Evolutionary conservation across 2,888 invertebrate genomes (phyloP), one percentile per base, ranked within the genome.

Genomic region (Mactromeris polynyma): DNA sequence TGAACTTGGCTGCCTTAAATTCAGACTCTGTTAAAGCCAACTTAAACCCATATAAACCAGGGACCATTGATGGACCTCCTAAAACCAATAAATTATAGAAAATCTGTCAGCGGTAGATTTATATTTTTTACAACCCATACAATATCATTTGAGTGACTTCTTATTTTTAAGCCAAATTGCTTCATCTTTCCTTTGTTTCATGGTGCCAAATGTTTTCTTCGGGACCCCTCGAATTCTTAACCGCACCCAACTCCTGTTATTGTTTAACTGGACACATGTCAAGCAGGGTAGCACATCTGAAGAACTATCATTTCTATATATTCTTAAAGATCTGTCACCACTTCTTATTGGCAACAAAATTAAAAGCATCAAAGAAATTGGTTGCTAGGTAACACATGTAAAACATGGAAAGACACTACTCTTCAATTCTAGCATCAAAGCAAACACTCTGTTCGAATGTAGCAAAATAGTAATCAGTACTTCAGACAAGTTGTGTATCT

Each of bases 361-460:
- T n/a, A 26, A 64, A 64, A 64, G 4, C 26, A 64, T 64, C 58
- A 64, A 64, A 26, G 58, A 64, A 9, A 64, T 64, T 26, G n/a
- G 58, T 64, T 64, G 26, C 58, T 64, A 64, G 26, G 58, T 26
- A n/a, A 64, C 58, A 64, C 26, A 64, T n/a, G 58, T 64, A 64
- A 26, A 64, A 64, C 58, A 64, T 64, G 58, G 26, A 64, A 64
- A 64, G 58, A 7, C 58, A 64, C 58, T 64, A 64, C 58, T 64
- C n/a, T 64, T 64, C 58, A 64, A 64, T 64, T 21, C 11, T 2
- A 64, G 9, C 26, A n/a, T n/a, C 9, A n/a, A 64, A 64, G 19
- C 21, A 21, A 54, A 6, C 21, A 3, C n/a, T 54, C 17, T 4
- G 14, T 64, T 26, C 4, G 26, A 64, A 26, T 2, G 26, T 26